These are phyloP conservation scores for Cephalopterus ornatus DNA, from an alignment of 2,113 vertebrate species.

Conservation along the genomic window DNA sequence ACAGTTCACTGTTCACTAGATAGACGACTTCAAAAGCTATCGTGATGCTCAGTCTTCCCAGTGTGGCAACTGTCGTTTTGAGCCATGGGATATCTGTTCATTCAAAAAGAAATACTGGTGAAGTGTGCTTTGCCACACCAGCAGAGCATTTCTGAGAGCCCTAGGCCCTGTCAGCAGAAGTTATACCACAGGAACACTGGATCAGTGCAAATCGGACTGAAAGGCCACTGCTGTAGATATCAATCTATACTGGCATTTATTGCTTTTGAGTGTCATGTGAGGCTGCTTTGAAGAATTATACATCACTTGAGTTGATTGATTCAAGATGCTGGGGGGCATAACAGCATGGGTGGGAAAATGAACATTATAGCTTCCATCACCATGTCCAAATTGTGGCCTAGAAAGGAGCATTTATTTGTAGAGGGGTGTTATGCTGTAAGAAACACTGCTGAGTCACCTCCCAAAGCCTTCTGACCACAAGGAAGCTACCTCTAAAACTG, in stretches of 20 bases:
- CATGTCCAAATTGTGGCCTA: background rate
- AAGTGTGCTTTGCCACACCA: background rate
- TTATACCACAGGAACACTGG: background rate
- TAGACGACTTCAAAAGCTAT: conserved; percentile 92
- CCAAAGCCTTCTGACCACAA: background rate
- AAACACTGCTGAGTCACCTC: background rate
- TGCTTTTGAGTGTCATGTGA: background rate
- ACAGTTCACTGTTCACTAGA: conserved; percentile 90
- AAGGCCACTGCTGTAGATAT: background rate
- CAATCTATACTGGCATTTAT: background rate
- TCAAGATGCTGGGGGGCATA: background rate
- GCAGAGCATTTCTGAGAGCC: background rate
- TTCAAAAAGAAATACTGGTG: background rate
- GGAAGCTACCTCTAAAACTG: background rate
- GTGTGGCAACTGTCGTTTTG: conserved; percentile 80
- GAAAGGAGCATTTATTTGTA: background rate
- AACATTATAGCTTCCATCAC: background rate
- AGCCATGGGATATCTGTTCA: conserved; percentile 83
- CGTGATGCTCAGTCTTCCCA: conserved; percentile 90
- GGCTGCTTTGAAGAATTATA: background rate
- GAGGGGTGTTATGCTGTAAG: background rate
- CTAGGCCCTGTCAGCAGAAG: background rate
- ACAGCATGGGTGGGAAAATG: background rate
- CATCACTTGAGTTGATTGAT: background rate
- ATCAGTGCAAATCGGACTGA: background rate